Evolutionary conservation across 2,888 invertebrate species (phyloP).

Genomic region (Cephus pygmeus): DNA sequence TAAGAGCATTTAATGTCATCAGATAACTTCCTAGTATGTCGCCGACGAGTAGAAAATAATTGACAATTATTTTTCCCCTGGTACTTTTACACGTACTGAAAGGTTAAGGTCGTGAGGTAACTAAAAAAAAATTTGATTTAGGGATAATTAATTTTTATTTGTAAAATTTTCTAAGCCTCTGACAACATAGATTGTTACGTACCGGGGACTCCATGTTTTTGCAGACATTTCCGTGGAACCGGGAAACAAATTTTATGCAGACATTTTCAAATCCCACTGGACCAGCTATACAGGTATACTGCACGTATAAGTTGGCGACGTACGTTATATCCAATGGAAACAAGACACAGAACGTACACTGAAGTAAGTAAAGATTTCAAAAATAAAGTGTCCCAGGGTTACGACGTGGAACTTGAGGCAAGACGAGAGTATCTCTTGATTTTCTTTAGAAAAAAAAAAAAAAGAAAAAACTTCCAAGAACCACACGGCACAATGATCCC

Average conservation of each 20-base stretch:
- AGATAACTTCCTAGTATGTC: background rate
- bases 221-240: background rate
- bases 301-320: background rate
- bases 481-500: background rate
- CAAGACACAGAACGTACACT: background rate
- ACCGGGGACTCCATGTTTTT: background rate
- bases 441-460: background rate
- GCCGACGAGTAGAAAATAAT: background rate
- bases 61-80: background rate
- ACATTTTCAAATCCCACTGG: background rate
- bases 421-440: background rate
- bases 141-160: background rate
- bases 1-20: background rate
- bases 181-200: background rate
- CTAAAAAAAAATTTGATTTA: background rate
- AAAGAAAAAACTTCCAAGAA: background rate
- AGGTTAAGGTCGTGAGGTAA: background rate
- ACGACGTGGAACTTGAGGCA: background rate
- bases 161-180: background rate
- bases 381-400: background rate
- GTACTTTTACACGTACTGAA: background rate
- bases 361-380: background rate
- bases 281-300: background rate
- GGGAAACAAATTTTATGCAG: background rate
- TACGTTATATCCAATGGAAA: background rate